Evolutionary conservation across 2,888 invertebrate species (phyloP).

Genomic region (Mesoligia furuncula): DNA sequence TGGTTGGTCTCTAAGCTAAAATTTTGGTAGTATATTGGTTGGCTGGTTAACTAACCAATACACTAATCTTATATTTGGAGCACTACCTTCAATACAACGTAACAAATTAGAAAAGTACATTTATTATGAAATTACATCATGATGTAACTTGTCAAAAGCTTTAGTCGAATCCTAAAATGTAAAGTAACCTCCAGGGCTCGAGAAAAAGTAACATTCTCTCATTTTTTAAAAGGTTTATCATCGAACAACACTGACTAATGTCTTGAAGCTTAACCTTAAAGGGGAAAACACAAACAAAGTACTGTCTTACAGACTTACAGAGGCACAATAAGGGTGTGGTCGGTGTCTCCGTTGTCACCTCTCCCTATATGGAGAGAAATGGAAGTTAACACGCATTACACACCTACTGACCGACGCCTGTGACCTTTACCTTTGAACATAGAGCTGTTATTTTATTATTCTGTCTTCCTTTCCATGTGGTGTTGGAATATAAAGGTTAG

Average conservation of each 20-base stretch:
- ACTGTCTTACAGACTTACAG: conserved; percentile 33
- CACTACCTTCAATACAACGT: not conserved
- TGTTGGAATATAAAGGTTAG: conserved; percentile 31
- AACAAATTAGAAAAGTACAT: not conserved
- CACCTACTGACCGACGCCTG: conserved; percentile 74
- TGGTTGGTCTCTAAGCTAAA: too few relatives aligned
- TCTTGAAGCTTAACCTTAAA: conserved; percentile 6
- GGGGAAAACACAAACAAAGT: conserved; percentile 36
- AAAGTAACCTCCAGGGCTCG: not conserved
- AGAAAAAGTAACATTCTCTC: not conserved
- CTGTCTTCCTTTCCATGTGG: conserved; percentile 59
- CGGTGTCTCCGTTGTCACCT: conserved; percentile 69
- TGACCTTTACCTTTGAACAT: conserved; percentile 74
- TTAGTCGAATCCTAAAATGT: conserved; percentile 13
- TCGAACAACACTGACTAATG: not conserved
- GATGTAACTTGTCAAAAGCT: conserved; percentile 15
- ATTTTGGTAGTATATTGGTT: too few relatives aligned
- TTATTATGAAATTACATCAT: not conserved
- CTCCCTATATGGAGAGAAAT: conserved; percentile 85
- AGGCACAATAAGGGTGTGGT: conserved; percentile 56
- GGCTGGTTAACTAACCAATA: too few relatives aligned
- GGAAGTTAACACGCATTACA: conserved; percentile 66
- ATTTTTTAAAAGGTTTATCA: not conserved
- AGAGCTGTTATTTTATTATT: conserved; percentile 49
- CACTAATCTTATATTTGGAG: not conserved